Percentiles rank a stretch among this genome's conserved stretches.
Conservation (phyloP, 2,888 invertebrate species). For the Anagyrus pseudococci region DNA sequence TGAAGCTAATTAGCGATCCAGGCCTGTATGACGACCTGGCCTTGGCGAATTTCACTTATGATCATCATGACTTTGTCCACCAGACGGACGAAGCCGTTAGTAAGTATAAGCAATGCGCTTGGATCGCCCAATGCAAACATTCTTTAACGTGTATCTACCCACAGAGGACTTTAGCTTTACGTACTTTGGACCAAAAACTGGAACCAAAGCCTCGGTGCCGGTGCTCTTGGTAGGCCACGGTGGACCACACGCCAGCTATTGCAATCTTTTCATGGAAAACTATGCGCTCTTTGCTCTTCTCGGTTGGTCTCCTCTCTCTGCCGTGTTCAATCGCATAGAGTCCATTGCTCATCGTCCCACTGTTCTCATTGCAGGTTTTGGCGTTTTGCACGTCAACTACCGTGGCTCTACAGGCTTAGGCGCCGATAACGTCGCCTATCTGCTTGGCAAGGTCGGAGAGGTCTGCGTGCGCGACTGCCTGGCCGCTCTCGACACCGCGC, state of each 20-base stretch:
- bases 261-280: conserved; percentile 69
- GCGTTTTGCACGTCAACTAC: conserved; percentile 73
- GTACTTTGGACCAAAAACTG: conserved; percentile 71
- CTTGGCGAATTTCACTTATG: conserved; percentile 59
- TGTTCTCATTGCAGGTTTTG: conserved; percentile 66
- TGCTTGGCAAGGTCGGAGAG: conserved; percentile 77
- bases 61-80: conserved; percentile 65
- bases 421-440: conserved; percentile 71
- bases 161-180: conserved; percentile 71
- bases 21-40: conserved; percentile 52
- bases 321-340: no score
- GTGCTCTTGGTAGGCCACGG: conserved; percentile 82
- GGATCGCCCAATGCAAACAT: no score
- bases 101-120: conserved; percentile 15
- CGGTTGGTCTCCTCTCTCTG: no score
- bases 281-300: conserved; percentile 69
- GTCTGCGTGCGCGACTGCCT: conserved; percentile 83
- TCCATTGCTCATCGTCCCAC: no score
- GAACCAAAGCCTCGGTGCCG: conserved; percentile 70
- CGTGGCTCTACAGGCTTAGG: conserved; percentile 85
- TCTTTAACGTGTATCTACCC: conserved; percentile 33
- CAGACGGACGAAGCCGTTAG: conserved; percentile 47
- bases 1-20: conserved; percentile 63
- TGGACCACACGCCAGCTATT: conserved; percentile 77
- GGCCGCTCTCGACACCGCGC: conserved; percentile 68